Evolutionary conservation across 2,888 invertebrate genomes (phyloP), one percentile per base, ranked within the genome.

Genomic region (Esperia sulphurella): DNA sequence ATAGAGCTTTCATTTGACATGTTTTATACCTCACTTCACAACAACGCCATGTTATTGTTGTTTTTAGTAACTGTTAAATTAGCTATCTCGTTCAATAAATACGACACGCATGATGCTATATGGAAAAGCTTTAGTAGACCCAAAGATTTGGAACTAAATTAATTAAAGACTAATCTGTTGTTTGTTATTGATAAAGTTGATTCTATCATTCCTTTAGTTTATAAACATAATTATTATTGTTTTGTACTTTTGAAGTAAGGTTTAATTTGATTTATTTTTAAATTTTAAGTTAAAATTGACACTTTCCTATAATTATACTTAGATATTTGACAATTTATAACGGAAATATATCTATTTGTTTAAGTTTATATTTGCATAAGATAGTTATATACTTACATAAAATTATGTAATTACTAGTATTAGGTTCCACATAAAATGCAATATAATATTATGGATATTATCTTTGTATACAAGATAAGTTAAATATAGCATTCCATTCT

Each of bases 201-300:
- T 65, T 65, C 53, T 65, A 73, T 74, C 82, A 83, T 82, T 82
- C 81, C 82, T 77, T 63, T 79, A 76, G 64, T 65, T 61, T 67
- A 65, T 60, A 63, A 57, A 8, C 7, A 7, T 43, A 7, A 14
- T 39, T n/a, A n/a, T n/a, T 50, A 58, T 57, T 66, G 65, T 71
- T 72, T 65, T 59, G 55, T 52, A 57, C 59, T 58, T 55, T 61
- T 58, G 55, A 58, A 50, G 60, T 55, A 8, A 14, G 39, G 10
- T 13, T 46, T 41, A 40, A 14, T 53, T 52, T 54, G 48, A 39
- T 41, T 51, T 43, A 39, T 38, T 50, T n/a, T 52, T 14, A 49
- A 41, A 55, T 47, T 51, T 53, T 54, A 58, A 58, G 48, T 58
- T 55, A 52, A 45, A 38, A 45, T 48, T 45, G 41, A 38, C 14